Base-by-base conservation (phyloP, 2,797 vertebrate genomes). In the Buceros bicornis region DNA sequence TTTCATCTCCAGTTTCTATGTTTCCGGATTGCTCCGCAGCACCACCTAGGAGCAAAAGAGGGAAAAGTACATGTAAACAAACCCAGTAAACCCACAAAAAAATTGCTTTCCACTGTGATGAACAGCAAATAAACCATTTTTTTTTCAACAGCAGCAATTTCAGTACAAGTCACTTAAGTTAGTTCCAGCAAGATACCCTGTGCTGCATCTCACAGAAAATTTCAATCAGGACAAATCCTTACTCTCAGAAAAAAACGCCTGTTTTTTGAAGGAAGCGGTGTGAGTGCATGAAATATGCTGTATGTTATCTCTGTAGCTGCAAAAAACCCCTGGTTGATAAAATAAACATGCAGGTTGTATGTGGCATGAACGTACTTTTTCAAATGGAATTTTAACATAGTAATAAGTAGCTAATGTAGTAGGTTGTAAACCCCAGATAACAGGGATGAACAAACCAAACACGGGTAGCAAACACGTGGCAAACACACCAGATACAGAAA, bases 1-100 rank as follows among this genome's bases (percentile, higher is more conserved):
- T 98, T 98, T 99, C 98, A 91, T 99, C 99, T 7, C 99, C 99
- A 18, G 98, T 98, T 87, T 99, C 98, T 60, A 99, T 98, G 40
- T 96, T 98, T 93, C 98, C 98, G 15, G 99, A 98, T 94, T 98
- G 98, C 95, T 99, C 99, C 1, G 99, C 99, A 93, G 98, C 98
- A 22, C 99, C 99, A 95, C 99, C 99, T 99, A 97, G 66, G 53
- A 96, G 72, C 11, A 89, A 95, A 93, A 74, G 2, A 3, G 26
- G 14, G 28, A 31, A 60, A 35, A 87, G 31, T 86, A 28, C 76
- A 8, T 14, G 13, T 42, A 7, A 31, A 79, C 69, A 76, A 58
- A 71, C 10, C 35, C 57, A 86, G 16, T 4, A 54, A 90, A 43
- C 3, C 16, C 26, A 60, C 51, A 40, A 50, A 69, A 69, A 53